phyloP scores from a whole-genome alignment of 2,888 invertebrate species.

The Scaptomyza cyrtandrae region DNA sequence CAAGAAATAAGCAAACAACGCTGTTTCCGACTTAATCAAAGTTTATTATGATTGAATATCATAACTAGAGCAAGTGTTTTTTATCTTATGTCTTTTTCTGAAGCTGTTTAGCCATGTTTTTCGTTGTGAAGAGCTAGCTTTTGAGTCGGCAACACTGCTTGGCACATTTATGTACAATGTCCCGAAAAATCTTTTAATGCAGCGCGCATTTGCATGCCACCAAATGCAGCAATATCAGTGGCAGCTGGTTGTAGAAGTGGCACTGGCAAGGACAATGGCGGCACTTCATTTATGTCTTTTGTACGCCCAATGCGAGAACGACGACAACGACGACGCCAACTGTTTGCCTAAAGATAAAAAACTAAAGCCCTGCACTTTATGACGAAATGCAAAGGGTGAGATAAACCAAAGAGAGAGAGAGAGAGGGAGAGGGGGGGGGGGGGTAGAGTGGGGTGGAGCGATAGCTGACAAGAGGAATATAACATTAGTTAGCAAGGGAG shows the following conservation, averaged over 20 bases:
- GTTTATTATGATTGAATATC: background rate
- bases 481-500: background rate
- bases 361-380: conserved; percentile 29
- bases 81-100: background rate
- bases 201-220: conserved; percentile 61
- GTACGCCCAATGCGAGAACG: conserved; percentile 25
- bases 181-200: conserved; percentile 72
- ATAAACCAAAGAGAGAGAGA: background rate
- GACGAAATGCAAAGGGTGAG: conserved; percentile 4
- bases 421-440: background rate
- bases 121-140: background rate
- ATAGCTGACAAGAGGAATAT: too few relatives aligned
- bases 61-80: background rate
- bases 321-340: conserved; percentile 45
- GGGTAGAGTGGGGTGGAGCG: background rate
- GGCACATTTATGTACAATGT: conserved; percentile 34
- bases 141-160: conserved; percentile 29
- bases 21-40: background rate
- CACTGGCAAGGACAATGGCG: conserved; percentile 58
- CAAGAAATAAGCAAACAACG: too few relatives aligned
- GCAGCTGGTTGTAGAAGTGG: conserved; percentile 9
- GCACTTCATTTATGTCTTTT: conserved; percentile 69
- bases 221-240: conserved; percentile 15
- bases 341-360: conserved; percentile 70
- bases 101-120: background rate